These are phyloP conservation scores for Drosophila melanica DNA, from an alignment of 1,140 invertebrate genomes.

Conservation along the genomic window DNA sequence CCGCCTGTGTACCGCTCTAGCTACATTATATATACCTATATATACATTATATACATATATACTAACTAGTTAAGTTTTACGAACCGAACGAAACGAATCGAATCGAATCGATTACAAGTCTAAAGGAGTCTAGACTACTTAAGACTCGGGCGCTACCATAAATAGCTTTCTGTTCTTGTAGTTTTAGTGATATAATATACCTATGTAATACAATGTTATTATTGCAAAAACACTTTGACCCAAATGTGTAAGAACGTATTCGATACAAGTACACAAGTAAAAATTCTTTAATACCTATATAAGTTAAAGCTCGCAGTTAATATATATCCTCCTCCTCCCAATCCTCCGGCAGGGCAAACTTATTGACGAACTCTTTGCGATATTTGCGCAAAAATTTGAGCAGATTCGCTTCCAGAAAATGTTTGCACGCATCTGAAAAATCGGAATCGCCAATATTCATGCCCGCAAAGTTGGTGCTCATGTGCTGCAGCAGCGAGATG, in stretches of 20 bases:
- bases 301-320: not conserved
- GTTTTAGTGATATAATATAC: conserved; percentile 35
- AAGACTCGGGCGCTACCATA: conserved; percentile 30
- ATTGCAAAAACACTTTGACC: conserved; percentile 16
- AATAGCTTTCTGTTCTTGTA: conserved; percentile 46
- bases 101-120: conserved; percentile 11
- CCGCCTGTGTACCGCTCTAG: conserved; percentile 43
- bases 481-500: conserved; percentile 40
- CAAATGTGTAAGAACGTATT: conserved; percentile 25
- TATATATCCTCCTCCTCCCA: not conserved
- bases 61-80: conserved; percentile 37
- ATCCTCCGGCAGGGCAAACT: conserved; percentile 62
- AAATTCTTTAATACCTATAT: not conserved
- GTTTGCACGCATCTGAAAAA: conserved; percentile 7
- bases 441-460: not conserved
- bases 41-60: conserved; percentile 24
- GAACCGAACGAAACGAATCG: conserved; percentile 20
- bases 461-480: not conserved
- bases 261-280: conserved; percentile 14
- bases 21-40: conserved; percentile 27
- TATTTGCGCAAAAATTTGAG: conserved; percentile 53
- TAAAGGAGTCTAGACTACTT: not conserved
- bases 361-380: conserved; percentile 55
- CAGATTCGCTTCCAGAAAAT: conserved; percentile 49
- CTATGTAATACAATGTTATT: conserved; percentile 38